These are phyloP conservation scores for Paramormyrops hopkinsi DNA, from an alignment of 2,797 vertebrate genomes.

Conservation along the genomic window DNA sequence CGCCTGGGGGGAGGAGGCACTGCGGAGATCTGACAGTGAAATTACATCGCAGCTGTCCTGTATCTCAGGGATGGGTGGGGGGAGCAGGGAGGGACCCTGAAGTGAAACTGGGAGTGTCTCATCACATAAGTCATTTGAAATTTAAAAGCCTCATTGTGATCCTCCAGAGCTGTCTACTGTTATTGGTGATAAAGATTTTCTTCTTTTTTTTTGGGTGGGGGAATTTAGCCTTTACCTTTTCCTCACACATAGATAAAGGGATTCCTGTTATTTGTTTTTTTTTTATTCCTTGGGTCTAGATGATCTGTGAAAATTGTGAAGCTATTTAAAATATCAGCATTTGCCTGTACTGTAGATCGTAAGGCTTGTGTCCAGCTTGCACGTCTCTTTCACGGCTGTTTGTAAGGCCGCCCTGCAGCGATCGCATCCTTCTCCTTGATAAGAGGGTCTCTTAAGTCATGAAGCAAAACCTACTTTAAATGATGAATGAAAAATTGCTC, in stretches of 20 bases:
- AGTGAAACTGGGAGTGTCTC: neutral
- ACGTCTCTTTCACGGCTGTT: neutral
- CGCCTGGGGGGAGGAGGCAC: slow-evolving; percentile 37
- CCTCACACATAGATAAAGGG: neutral
- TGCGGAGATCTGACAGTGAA: slow-evolving; percentile 3
- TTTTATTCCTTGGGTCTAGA: neutral
- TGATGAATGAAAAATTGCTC: neutral
- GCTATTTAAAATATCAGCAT: neutral
- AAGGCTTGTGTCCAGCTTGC: neutral
- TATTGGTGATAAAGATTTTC: neutral
- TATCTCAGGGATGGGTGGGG: neutral
- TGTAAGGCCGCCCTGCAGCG: neutral
- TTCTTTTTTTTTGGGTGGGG: neutral
- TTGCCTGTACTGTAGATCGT: neutral
- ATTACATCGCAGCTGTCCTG: slow-evolving; percentile 5
- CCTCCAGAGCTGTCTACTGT: neutral
- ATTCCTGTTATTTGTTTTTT: neutral
- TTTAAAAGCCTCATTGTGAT: neutral
- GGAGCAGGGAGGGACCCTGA: neutral
- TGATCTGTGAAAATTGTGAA: neutral
- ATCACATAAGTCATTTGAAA: slow-evolving; percentile 7
- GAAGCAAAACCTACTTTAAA: neutral
- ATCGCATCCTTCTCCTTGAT: neutral
- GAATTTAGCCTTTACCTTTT: neutral
- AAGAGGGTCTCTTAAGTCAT: neutral